Base-by-base conservation (phyloP, 1,140 invertebrate genomes). In the Physella acuta region DNA sequence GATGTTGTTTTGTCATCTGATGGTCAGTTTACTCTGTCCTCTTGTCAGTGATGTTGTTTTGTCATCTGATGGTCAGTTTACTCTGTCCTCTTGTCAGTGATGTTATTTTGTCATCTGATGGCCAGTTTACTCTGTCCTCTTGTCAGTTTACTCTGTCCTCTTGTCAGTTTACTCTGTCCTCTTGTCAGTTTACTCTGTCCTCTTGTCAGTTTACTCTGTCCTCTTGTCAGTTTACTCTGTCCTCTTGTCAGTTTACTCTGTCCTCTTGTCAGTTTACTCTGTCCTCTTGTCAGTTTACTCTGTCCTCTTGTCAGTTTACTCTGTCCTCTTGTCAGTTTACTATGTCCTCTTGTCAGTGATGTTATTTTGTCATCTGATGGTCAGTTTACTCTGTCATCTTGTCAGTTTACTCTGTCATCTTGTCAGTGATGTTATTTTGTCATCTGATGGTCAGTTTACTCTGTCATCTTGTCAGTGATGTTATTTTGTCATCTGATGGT, bases 171-270 rank as follows among this genome's bases (percentile, higher is more conserved):
- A 97, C 97, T 70, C 88, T 99, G 16, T 99, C 97, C 73, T 96
- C 98, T 33, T 99, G 95, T 73, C 97, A 99, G 85, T 97, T 99
- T 63, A 97, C 99, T 30, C 89, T 99, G 52, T 99, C 97, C 3
- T 97, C 95, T 88, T 97, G 97, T 73, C 98, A 99, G 86, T 99
- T 99, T 86, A 97, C 97, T 70, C 88, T 99, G 16, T 99, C 97
- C 73, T 96, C 98, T 33, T 99, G 95, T 73, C 97, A 99, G 85
- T 97, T 99, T 63, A 97, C 99, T 30, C 89, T 99, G 52, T 99
- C 97, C 3, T 97, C 95, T 88, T 97, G 97, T 73, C 98, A 99
- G 86, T 99, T 99, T 86, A 97, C 97, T 70, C 88, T 99, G 16
- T 99, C 97, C 73, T 96, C 98, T 33, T 99, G 95, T 73, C 97